Evolutionary conservation across 2,888 invertebrate genomes (phyloP).

Genomic region (Apoderus coryli): DNA sequence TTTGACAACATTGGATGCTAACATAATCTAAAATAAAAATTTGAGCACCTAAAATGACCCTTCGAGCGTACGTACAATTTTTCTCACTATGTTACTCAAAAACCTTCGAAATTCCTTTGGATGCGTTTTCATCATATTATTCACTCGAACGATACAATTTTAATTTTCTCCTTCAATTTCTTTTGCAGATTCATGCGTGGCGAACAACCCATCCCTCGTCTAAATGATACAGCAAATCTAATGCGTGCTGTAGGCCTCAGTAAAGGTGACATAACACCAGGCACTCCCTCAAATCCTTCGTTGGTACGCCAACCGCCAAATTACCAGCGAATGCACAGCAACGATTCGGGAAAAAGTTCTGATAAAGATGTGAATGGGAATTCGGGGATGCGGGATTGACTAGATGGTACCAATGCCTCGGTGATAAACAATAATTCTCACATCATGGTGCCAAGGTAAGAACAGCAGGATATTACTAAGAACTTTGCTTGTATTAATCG

Average conservation of each 20-base stretch:
- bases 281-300: slow-evolving; percentile 56
- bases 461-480: slow-evolving; percentile 3
- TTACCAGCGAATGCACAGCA: slow-evolving; percentile 79
- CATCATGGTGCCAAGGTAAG: slow-evolving; percentile 29
- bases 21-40: too few species aligned
- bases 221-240: slow-evolving; percentile 15
- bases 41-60: too few species aligned
- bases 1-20: too few species aligned
- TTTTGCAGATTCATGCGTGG: slow-evolving; percentile 78
- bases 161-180: too few species aligned
- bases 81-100: too few species aligned
- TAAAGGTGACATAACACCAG: slow-evolving; percentile 49
- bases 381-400: slow-evolving; percentile 44
- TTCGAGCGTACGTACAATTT: too few species aligned
- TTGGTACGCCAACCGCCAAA: slow-evolving; percentile 53
- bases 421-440: too few species aligned
- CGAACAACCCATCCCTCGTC: slow-evolving; percentile 47
- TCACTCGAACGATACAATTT: too few species aligned
- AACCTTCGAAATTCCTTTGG: too few species aligned
- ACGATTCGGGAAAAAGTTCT: slow-evolving; percentile 61
- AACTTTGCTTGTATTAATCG: not conserved
- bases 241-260: slow-evolving; percentile 33
- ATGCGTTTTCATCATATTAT: too few species aligned
- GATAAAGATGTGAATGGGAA: slow-evolving; percentile 51
- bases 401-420: slow-evolving; percentile 59